Percentiles rank a stretch among this genome's conserved stretches.
phyloP scores from a whole-genome alignment of 2,888 invertebrate genomes.

The Pammene aurita region DNA sequence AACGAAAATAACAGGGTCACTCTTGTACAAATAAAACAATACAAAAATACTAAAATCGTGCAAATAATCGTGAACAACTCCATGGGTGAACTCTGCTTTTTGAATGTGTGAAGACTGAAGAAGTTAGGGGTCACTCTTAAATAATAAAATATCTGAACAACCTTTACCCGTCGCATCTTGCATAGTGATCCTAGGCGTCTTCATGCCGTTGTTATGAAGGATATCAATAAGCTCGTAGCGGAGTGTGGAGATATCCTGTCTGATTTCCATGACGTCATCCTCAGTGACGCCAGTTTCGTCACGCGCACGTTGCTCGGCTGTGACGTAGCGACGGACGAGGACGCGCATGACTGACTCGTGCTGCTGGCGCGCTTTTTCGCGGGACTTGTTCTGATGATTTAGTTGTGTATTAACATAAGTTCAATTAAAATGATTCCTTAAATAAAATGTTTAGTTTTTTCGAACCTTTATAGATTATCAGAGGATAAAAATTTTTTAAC shows the following conservation, averaged over 20 bases:
- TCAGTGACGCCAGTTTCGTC: constrained; percentile 97
- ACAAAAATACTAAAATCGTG: too few species aligned
- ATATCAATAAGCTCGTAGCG: constrained; percentile 97
- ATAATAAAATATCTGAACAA: constrained; percentile 12
- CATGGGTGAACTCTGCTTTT: neutral
- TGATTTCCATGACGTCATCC: constrained; percentile 98
- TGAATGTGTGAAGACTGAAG: neutral
- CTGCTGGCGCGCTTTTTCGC: constrained; percentile 87
- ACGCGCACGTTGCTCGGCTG: constrained; percentile 92
- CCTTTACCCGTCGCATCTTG: constrained; percentile 85
- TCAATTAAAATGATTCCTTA: too few species aligned
- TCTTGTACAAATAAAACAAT: too few species aligned
- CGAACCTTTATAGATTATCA: too few species aligned
- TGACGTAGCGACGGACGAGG: constrained; percentile 94
- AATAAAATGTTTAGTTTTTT: too few species aligned
- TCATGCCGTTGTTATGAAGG: constrained; percentile 93
- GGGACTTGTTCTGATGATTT: constrained; percentile 85
- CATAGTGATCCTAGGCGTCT: constrained; percentile 88
- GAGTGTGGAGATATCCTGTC: constrained; percentile 98
- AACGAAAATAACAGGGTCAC: too few species aligned
- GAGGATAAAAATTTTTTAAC: too few species aligned
- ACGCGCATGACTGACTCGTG: constrained; percentile 94
- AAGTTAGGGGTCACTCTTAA: constrained; percentile 14
- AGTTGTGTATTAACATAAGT: neutral
- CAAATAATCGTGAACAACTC: neutral